Base-by-base conservation (phyloP, 2,888 invertebrate genomes). In the Biston stratarius region DNA sequence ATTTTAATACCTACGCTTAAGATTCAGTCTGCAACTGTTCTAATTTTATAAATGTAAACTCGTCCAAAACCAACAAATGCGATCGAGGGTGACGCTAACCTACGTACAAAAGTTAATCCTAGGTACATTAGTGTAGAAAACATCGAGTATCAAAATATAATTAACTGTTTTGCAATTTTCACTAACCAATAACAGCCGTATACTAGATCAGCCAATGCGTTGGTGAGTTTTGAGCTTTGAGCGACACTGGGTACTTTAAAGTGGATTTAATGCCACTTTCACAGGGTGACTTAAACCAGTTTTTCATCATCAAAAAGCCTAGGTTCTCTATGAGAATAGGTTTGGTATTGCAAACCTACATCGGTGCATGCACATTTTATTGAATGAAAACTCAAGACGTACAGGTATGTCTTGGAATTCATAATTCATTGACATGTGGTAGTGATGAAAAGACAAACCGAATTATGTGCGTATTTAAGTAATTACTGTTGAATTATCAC, bases 141-240 rank as follows among this genome's bases (percentile, higher is more conserved):
- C 88, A 87, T 92, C 90, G 90, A 93, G 87, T 94, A 94, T 94
- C 93, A 94, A 94, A 94, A 94, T 93, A 93, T 93, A 91, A 91
- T 90, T 90, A 91, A 92, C 91, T 87, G 83, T 89, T 91, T 91
- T 90, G 89, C 84, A 60, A 60, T 86, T 90, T 83, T 94, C 94
- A 94, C 94, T 94, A 94, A 94, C 94, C 94, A 88, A 91, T 90
- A 83, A 90, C 92, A 93, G 94, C 91, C 94, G 94, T 94, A 94
- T 94, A 93, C 94, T 87, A 90, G 82, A 84, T 94, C 91, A 93
- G 93, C 92, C 92, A 93, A 92, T 89, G 92, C 83, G 88, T 89
- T 84, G 73, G 80, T 80, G 75, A 85, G 84, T 86, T 84, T 93
- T 92, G 92, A 92, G 91, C 92, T 84, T 82, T 80, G 79, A 84